Base-by-base conservation (phyloP, 2,113 vertebrate genomes). In the Pygoscelis antarcticus region DNA sequence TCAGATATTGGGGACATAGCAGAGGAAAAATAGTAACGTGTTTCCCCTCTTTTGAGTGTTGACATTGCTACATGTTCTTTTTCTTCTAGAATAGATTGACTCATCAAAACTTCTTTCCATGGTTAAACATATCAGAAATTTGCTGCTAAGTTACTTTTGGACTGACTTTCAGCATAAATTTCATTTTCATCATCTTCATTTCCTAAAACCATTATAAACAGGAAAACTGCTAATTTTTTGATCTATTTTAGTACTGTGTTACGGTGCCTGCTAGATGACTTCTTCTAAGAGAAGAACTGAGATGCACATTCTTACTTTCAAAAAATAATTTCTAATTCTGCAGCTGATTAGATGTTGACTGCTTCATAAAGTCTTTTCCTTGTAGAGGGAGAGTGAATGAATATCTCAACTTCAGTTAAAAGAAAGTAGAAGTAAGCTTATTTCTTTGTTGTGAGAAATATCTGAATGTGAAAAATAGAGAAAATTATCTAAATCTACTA, bases 321-420 rank as follows among this genome's bases (percentile, higher is more conserved):
- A 69, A 75, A 80, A 49, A 36, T 32, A 29, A 44, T 58, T 83
- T 85, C 38, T 72, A 71, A 13, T 79, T 91, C 38, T 86, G 44
- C 11, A 62, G 5, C 81, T 87, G 90, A 93, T 94, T 93, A 92
- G 36, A 74, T 78, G 79, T 57, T 95, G 88, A 94, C 94, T 96
- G 51, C 74, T 89, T 93, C 54, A 68, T 36, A 52, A 71, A 87
- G 36, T 62, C 60, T 46, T 68, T 87, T 77, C 4, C 49, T 70
- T 46, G 8, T 36, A 46, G 42, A 72, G 10, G 27, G 29, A 61
- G 76, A 62, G 23, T 58, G 16, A 75, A 47, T 57, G 13, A 83
- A 27, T 71, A 46, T 70, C 42, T 88, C 17, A 69, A 52, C 16
- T 64, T 74, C 19, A 55, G 11, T 80, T 80, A 44, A 82, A 90